Evolutionary conservation across 2,797 vertebrate genomes (phyloP).

Genomic region (Octomys mimax): DNA sequence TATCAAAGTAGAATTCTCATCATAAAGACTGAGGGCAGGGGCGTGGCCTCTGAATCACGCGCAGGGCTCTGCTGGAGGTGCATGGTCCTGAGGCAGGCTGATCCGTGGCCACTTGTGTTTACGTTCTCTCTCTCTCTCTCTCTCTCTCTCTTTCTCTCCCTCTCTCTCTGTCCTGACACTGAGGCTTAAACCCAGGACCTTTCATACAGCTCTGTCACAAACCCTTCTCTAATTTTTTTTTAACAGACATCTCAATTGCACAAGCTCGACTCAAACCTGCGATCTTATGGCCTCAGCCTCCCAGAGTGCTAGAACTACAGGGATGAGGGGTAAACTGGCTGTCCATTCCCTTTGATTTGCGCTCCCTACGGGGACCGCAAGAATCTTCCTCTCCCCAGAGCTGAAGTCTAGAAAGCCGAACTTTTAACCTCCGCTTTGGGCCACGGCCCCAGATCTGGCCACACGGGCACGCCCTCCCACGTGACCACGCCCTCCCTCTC

Average conservation of each 20-base stretch:
- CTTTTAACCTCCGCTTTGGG: fast-evolving
- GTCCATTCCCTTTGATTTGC: not conserved
- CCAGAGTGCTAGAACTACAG: not conserved
- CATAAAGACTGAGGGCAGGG: conserved; percentile 26
- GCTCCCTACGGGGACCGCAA: too few relatives aligned
- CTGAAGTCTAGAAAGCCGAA: fast-evolving
- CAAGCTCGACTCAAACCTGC: not conserved
- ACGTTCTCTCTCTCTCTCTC: too few relatives aligned
- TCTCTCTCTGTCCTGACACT: not conserved
- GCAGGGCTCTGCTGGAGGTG: too few relatives aligned
- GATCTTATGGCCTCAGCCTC: not conserved
- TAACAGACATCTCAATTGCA: not conserved
- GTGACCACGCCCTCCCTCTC: not conserved
- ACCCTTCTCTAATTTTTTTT: not conserved
- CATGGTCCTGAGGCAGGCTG: not conserved
- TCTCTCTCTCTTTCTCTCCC: too few relatives aligned
- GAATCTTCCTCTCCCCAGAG: not conserved
- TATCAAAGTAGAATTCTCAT: conserved; percentile 52
- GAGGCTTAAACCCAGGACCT: not conserved
- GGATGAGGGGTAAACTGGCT: not conserved
- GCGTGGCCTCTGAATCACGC: not conserved
- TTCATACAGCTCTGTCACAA: not conserved
- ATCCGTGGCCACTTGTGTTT: fast-evolving
- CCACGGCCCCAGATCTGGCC: not conserved
- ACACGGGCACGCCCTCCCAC: not conserved